phyloP scores from a whole-genome alignment of 2,797 vertebrate genomes.

The Heterohyrax brucei region DNA sequence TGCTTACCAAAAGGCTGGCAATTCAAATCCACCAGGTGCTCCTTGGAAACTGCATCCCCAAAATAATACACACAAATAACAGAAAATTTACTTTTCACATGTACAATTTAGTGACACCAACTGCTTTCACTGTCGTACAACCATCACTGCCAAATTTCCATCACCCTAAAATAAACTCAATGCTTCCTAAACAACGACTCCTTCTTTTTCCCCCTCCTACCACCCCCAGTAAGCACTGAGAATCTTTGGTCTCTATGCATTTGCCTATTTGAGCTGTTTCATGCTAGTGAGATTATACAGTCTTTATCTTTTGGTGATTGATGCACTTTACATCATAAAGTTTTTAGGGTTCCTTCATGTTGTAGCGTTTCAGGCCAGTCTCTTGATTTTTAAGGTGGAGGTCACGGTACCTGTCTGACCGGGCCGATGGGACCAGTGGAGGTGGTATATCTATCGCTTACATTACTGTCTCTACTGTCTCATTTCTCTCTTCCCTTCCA shows the following conservation, averaged over 20 bases:
- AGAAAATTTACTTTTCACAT: no score
- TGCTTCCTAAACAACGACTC: neutral
- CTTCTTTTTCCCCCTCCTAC: neutral
- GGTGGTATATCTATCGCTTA: no score
- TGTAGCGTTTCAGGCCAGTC: neutral
- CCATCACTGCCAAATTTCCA: neutral
- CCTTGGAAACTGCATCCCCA: no score
- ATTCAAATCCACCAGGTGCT: no score
- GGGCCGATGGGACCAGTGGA: neutral
- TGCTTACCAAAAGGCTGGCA: no score
- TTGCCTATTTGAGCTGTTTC: neutral
- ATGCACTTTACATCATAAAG: neutral
- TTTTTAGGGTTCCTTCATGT: neutral
- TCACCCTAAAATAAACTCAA: neutral
- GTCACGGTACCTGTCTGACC: neutral
- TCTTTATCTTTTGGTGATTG: neutral
- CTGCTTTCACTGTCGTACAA: neutral
- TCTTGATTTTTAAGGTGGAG: neutral
- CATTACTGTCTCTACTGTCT: neutral
- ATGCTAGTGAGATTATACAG: neutral
- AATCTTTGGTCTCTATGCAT: neutral
- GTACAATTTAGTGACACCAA: neutral
- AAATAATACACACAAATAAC: no score
- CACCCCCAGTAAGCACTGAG: neutral
- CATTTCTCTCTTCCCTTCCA: neutral